Percentiles rank a stretch among this genome's conserved stretches.
These are phyloP conservation scores for Clarias laeviceps DNA, from an alignment of 2,797 vertebrate species.

Conservation along the genomic window DNA sequence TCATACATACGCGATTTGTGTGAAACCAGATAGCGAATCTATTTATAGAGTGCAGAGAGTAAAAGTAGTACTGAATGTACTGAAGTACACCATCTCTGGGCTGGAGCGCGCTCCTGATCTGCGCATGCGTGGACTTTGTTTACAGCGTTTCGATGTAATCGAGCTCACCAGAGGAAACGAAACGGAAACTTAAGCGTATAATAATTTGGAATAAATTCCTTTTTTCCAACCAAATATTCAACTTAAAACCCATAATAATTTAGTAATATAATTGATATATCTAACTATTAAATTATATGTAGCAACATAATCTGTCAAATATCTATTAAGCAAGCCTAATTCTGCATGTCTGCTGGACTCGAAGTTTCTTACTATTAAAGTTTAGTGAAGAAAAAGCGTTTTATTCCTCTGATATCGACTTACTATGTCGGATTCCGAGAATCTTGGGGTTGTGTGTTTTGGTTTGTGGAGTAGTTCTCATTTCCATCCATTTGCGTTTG, in stretches of 20 bases:
- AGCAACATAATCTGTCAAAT: not conserved
- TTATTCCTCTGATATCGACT: slow-evolving; percentile 5
- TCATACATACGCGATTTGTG: not conserved
- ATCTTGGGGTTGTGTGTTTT: slow-evolving; percentile 1
- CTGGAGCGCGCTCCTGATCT: not conserved
- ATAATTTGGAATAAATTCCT: not conserved
- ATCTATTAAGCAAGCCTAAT: not conserved
- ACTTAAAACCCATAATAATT: not conserved
- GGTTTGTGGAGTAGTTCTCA: not conserved
- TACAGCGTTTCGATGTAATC: not conserved
- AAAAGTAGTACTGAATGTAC: not conserved
- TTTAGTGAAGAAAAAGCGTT: not conserved
- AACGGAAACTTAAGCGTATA: slow-evolving; percentile 25
- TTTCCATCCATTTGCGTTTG: not conserved
- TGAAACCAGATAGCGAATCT: not conserved
- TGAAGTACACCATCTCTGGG: too few relatives aligned
- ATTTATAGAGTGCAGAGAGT: not conserved
- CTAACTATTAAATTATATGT: not conserved
- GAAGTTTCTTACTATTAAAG: not conserved
- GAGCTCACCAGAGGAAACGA: slow-evolving; percentile 27
- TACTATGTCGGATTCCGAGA: slow-evolving; percentile 23
- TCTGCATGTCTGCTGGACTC: not conserved
- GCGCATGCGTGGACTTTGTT: slow-evolving; percentile 40
- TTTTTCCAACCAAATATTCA: not conserved
- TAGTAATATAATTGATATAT: not conserved